Conservation (phyloP, 2,888 invertebrate species). For the Drosophila setosimentum region DNA sequence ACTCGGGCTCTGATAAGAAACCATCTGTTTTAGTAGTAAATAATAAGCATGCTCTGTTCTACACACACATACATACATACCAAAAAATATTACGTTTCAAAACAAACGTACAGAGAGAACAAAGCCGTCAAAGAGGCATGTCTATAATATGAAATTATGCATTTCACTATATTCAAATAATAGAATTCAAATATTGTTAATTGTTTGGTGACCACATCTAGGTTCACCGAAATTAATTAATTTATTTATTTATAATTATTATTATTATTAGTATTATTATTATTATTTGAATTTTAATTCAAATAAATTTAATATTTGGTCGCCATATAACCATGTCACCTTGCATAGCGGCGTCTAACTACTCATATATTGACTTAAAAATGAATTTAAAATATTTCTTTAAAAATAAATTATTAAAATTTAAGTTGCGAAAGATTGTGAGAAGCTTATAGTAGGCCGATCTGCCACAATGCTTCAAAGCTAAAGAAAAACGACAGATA, state of each 20-base stretch:
- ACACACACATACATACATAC: conserved; percentile 1
- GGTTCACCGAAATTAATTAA: too few relatives aligned
- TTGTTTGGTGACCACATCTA: background rate
- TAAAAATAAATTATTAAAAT: background rate
- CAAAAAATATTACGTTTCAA: background rate
- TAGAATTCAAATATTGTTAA: background rate
- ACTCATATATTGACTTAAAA: background rate
- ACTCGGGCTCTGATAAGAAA: conserved; percentile 48
- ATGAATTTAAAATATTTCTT: background rate
- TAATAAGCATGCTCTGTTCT: conserved; percentile 26
- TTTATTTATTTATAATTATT: too few relatives aligned
- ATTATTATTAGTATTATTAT: too few relatives aligned
- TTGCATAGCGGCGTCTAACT: background rate
- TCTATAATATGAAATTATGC: background rate
- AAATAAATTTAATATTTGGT: background rate
- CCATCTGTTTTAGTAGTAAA: conserved; percentile 45
- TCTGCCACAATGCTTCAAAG: background rate
- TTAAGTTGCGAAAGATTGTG: background rate
- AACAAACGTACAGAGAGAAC: background rate
- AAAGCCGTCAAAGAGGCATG: background rate
- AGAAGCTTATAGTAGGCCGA: background rate
- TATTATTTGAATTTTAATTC: background rate
- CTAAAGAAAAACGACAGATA: background rate
- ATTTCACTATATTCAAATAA: background rate
- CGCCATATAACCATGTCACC: background rate